phyloP scores from a whole-genome alignment of 2,888 invertebrate genomes.

The Mesochorus sp. region DNA sequence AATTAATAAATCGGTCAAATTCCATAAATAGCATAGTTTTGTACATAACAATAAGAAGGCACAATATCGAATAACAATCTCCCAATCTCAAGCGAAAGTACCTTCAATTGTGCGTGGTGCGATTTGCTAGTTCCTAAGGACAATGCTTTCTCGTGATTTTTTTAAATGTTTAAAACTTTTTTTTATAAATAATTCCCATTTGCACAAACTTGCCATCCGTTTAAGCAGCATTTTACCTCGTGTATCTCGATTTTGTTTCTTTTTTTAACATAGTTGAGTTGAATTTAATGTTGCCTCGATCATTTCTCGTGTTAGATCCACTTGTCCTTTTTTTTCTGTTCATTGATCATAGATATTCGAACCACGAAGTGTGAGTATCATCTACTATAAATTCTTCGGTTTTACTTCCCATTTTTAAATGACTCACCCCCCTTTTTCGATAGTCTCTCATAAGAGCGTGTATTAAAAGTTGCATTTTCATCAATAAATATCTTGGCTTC shows the following conservation, averaged over 20 bases:
- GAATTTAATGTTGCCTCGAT: slow-evolving; percentile 30
- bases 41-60: slow-evolving; percentile 63
- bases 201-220: slow-evolving; percentile 71
- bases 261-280: slow-evolving; percentile 22
- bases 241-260: slow-evolving; percentile 53
- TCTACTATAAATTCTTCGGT: too few species aligned
- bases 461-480: too few species aligned
- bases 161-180: slow-evolving; percentile 41
- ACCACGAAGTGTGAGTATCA: too few species aligned
- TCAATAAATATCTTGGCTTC: too few species aligned
- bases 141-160: slow-evolving; percentile 39
- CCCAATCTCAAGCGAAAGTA: slow-evolving; percentile 58
- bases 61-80: slow-evolving; percentile 65
- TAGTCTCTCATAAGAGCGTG: too few species aligned
- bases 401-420: too few species aligned
- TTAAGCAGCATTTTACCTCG: slow-evolving; percentile 55
- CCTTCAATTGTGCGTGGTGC: slow-evolving; percentile 50
- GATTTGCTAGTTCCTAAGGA: slow-evolving; percentile 59
- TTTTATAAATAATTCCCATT: slow-evolving; percentile 59
- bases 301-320: slow-evolving; percentile 18
- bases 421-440: too few species aligned
- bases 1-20: slow-evolving; percentile 17
- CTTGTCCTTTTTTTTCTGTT: neutral
- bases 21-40: slow-evolving; percentile 56
- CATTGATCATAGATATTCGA: too few species aligned